Evolutionary conservation across 2,113 vertebrate species (phyloP), one percentile per base, ranked within the genome.

Genomic region (Origma solitaria): DNA sequence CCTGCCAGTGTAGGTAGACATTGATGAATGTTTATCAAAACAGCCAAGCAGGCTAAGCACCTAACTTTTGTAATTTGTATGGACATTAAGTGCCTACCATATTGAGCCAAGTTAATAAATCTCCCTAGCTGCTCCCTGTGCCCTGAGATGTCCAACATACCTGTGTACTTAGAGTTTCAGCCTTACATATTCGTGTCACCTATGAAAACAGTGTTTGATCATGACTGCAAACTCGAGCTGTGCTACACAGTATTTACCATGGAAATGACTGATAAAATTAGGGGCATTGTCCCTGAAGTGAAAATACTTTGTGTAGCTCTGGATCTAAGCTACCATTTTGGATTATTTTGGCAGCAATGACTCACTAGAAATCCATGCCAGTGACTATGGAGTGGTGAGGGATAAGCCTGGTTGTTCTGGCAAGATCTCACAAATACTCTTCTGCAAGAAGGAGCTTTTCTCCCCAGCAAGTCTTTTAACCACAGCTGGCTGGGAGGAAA

Each of bases 391-490:
- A 56, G 53, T 60, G 54, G 35, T 70, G 79, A 91, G 47, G 62
- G 51, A 61, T 82, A 86, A 73, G 19, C 58, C 44, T 3, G 5
- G 54, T 66, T 82, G 50, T 61, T 83, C 88, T 95, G 92, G 88
- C 76, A 96, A 81, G 44, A 58, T 10, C 47, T 88, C 47, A 77
- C 30, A 78, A 54, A 56, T 50, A 21, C 22, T 86, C 58, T 78
- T 92, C 51, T 88, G 56, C 68, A 86, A 66, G 76, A 94, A 80
- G 38, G 42, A 96, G 13, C 68, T 94, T 90, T 93, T 88, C 56
- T 86, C 42, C 51, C 42, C 31, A 49, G 45, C 38, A 95, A 76
- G 50, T 47, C 30, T 83, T 86, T 77, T 47, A 37, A 42, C 72
- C 72, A 16, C 85, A 75, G 51, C 56, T 92, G 94, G 82, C 68